Conservation (phyloP, 1,140 invertebrate genomes). For the Lordiphosa mommai region DNA sequence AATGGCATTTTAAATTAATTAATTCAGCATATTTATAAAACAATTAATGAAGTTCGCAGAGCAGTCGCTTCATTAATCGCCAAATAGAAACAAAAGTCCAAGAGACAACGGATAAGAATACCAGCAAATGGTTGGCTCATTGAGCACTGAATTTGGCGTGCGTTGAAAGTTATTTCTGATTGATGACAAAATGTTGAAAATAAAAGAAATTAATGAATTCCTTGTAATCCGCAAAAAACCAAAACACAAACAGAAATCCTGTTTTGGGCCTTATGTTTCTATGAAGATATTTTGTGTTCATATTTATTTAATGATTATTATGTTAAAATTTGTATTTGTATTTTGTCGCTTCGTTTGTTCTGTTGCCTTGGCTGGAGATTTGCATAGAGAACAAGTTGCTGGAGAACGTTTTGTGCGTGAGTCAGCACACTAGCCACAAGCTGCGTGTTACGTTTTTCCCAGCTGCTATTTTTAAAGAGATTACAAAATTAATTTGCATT, state of each 20-base stretch:
- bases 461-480: constrained; percentile 54
- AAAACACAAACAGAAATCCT: constrained; percentile 34
- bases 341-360: constrained; percentile 27
- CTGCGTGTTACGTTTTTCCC: constrained; percentile 35
- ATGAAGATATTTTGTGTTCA: constrained; percentile 59
- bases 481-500: constrained; percentile 68
- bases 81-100: constrained; percentile 9
- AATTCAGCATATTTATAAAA: constrained; percentile 75
- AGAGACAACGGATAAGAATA: constrained; percentile 8
- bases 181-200: constrained; percentile 69
- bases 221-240: constrained; percentile 58
- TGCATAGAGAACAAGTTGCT: constrained; percentile 38
- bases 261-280: constrained; percentile 57
- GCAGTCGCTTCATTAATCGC: constrained; percentile 50
- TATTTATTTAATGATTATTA: constrained; percentile 67
- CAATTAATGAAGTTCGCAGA: constrained; percentile 69
- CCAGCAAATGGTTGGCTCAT: constrained; percentile 38
- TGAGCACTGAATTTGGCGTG: constrained; percentile 63
- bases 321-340: constrained; percentile 48
- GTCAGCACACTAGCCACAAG: constrained; percentile 37
- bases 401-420: constrained; percentile 29
- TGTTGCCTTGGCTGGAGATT: constrained; percentile 51
- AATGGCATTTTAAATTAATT: constrained; percentile 75
- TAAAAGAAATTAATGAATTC: constrained; percentile 71
- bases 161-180: constrained; percentile 78